Base-by-base conservation (phyloP, 35 echinoderm and acorn worm genomes). In the Ophioderma brevispina region DNA sequence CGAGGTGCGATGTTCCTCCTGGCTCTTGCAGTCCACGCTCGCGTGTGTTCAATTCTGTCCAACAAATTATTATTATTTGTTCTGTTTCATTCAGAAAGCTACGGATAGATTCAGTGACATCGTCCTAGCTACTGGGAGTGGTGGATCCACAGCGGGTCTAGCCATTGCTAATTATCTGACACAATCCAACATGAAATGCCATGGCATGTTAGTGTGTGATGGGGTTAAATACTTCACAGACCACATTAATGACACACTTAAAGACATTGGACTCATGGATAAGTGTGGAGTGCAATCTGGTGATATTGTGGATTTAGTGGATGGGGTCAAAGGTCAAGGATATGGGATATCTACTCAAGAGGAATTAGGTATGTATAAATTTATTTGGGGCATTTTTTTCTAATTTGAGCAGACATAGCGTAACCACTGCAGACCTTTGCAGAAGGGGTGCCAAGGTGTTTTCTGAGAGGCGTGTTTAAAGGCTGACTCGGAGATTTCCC, bases 111-210 rank as follows among this genome's bases (percentile, higher is more conserved):
- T 95, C 49, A 86, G 81, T 34, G 93, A 95, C 37, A 64, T 95
- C 13, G 84, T 91, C 13, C 33, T 95, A 1, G 85, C 93, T 31
- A 77, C 79, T 0, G 93, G 93, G 13, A 95, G 93, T 79, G 81
- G 88, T 40, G 93, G 93, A n/a, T 87, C 93, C n/a, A 86, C 89
- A 46, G 63, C 88, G 36, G 93, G 93, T 81, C 77, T 95, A 17
- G 88, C 93, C 28, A 90, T 95, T 52, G 93, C 39, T 32, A 95
- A 95, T 82, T 88, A 91, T 32, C 93, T 95, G 38, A 95, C 93
- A 0, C 77, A 84, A 32, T 82, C 82, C 40, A 82, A 91, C 34
- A 76, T 95, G 13, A 95, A 87, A 89, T 91, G 39, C 1, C 90
- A 92, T 85, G 90, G 81, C 0, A 78, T 92, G 63, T 40, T 83